These are phyloP conservation scores for Capitulum mitella DNA, from an alignment of 2,888 invertebrate species.

Conservation along the genomic window DNA sequence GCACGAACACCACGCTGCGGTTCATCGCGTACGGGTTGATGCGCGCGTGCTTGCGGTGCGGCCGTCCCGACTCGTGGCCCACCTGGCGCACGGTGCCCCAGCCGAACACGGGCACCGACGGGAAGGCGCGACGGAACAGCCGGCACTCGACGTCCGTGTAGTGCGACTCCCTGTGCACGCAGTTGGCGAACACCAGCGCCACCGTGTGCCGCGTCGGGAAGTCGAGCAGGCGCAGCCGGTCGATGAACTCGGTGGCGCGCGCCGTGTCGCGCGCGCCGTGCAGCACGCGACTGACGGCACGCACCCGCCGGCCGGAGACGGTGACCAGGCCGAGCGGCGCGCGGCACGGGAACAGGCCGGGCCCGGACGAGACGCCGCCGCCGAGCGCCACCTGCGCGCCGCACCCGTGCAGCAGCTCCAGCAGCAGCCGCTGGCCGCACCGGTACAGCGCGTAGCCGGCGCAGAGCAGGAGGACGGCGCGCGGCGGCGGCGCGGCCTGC, in stretches of 20 bases:
- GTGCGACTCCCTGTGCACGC: slow-evolving; percentile 14
- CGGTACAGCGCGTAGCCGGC: slow-evolving; percentile 12
- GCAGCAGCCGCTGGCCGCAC: slow-evolving; percentile 16
- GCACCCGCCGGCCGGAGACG: background rate
- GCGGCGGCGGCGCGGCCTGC: background rate
- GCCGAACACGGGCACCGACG: slow-evolving; percentile 19
- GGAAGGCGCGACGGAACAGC: background rate
- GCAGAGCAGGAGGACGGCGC: slow-evolving; percentile 9
- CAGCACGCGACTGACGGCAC: slow-evolving; percentile 18
- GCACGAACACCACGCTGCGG: slow-evolving; percentile 4
- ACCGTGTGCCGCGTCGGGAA: background rate
- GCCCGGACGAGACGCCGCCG: slow-evolving; percentile 14
- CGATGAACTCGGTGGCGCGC: background rate
- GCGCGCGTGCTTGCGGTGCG: background rate
- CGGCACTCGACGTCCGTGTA: slow-evolving; percentile 5
- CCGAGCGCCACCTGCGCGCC: slow-evolving; percentile 4
- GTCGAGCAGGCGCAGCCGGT: background rate
- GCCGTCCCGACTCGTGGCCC: slow-evolving; percentile 17
- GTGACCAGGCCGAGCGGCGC: slow-evolving; percentile 5
- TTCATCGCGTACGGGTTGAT: slow-evolving; percentile 17
- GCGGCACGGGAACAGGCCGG: background rate
- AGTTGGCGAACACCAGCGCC: slow-evolving; percentile 22
- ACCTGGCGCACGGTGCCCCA: slow-evolving; percentile 16
- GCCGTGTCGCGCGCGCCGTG: slow-evolving; percentile 2
- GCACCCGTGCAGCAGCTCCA: background rate